Evolutionary conservation across 2,888 invertebrate genomes (phyloP).

Genomic region (Hemistola chrysoprasaria): DNA sequence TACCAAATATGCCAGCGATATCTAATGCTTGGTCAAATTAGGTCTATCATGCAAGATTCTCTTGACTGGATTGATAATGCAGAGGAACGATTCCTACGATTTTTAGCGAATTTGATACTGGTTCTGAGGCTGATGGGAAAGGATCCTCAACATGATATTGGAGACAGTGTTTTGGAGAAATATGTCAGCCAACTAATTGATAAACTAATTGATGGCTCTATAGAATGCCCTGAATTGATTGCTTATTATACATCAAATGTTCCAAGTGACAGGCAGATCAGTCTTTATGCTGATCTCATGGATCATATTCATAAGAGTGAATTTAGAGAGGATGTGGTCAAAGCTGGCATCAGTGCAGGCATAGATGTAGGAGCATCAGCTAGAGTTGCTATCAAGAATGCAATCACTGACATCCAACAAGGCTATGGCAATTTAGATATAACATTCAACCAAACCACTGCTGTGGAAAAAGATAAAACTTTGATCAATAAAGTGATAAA

Average conservation of each 20-base stretch:
- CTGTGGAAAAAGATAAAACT: slow-evolving; percentile 74
- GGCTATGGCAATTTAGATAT: slow-evolving; percentile 76
- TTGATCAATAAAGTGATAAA: slow-evolving; percentile 66
- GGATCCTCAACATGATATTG: slow-evolving; percentile 85
- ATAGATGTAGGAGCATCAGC: slow-evolving; percentile 93
- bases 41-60: slow-evolving; percentile 87
- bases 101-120: slow-evolving; percentile 92
- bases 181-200: slow-evolving; percentile 88
- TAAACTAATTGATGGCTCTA: slow-evolving; percentile 61
- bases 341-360: slow-evolving; percentile 87
- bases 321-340: slow-evolving; percentile 85
- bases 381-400: slow-evolving; percentile 91
- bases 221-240: slow-evolving; percentile 89
- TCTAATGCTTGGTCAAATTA: slow-evolving; percentile 91
- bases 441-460: slow-evolving; percentile 86
- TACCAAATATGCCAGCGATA: slow-evolving; percentile 92
- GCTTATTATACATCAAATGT: slow-evolving; percentile 93
- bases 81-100: slow-evolving; percentile 85
- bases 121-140: slow-evolving; percentile 91
- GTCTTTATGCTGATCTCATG: slow-evolving; percentile 86
- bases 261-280: slow-evolving; percentile 77
- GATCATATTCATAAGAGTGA: slow-evolving; percentile 85
- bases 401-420: slow-evolving; percentile 68
- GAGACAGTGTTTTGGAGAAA: slow-evolving; percentile 89
- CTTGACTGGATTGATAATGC: slow-evolving; percentile 84